Percentiles rank a stretch among this genome's conserved stretches.
Conservation (phyloP, 1,140 invertebrate genomes). For the Microvelia longipes region DNA sequence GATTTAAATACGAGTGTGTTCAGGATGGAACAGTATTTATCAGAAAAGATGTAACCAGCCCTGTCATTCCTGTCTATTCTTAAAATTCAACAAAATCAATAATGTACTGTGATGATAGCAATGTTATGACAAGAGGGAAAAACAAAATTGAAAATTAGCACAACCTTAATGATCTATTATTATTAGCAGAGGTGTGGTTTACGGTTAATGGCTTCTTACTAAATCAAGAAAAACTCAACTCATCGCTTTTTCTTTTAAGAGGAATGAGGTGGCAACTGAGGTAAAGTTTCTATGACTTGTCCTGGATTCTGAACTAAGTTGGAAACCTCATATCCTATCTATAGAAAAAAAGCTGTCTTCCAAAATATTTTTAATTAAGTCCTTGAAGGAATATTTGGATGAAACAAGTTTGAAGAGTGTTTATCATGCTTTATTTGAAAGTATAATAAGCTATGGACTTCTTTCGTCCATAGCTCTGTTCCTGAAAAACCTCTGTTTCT, state of each 20-base stretch:
- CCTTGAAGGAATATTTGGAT: background rate
- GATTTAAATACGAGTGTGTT: no score
- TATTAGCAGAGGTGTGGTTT: background rate
- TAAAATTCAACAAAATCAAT: background rate
- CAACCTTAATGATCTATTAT: background rate
- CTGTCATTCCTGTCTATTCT: no score
- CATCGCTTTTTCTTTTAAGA: background rate
- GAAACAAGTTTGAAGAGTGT: background rate
- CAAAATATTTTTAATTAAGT: background rate
- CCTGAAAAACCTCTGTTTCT: background rate
- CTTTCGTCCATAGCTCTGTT: background rate
- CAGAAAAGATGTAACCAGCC: no score
- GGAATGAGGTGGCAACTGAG: background rate
- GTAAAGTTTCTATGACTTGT: background rate
- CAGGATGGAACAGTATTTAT: no score
- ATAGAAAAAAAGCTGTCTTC: background rate
- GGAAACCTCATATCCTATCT: background rate
- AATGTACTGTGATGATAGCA: background rate
- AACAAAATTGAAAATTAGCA: background rate
- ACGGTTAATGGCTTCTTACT: background rate
- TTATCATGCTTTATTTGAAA: background rate
- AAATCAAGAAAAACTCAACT: background rate
- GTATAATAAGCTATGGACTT: background rate
- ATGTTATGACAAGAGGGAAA: background rate
- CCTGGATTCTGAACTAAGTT: background rate